These are phyloP conservation scores for Megalops cyprinoides DNA, from an alignment of 2,797 vertebrate genomes.

Conservation along the genomic window DNA sequence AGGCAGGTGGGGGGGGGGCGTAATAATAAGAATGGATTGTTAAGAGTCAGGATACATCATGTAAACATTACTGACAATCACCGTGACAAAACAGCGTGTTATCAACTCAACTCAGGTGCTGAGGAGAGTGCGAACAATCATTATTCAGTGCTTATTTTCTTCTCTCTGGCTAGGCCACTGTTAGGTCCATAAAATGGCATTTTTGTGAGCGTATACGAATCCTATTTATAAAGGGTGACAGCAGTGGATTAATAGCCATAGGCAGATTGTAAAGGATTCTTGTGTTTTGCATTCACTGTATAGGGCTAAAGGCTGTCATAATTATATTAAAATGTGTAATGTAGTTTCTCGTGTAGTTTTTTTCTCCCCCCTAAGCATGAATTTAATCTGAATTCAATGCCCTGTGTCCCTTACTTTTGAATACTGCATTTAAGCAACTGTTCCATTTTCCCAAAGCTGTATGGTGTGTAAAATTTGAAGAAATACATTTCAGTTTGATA, in stretches of 20 bases:
- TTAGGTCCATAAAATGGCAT: not conserved
- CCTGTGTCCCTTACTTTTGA: too few relatives aligned
- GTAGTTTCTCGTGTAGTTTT: too few relatives aligned
- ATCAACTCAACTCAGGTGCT: not conserved
- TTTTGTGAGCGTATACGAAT: not conserved
- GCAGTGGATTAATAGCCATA: not conserved
- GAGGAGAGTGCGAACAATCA: not conserved
- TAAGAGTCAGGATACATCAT: not conserved
- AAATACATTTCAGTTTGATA: not conserved
- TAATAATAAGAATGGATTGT: not conserved
- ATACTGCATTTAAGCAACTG: too few relatives aligned
- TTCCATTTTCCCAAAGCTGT: not conserved
- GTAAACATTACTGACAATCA: constrained; percentile 13
- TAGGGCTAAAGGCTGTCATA: too few relatives aligned
- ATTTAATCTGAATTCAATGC: too few relatives aligned
- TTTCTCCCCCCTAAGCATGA: too few relatives aligned
- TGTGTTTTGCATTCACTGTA: not conserved
- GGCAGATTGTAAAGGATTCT: not conserved
- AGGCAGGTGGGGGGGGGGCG: not conserved
- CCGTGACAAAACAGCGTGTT: not conserved
- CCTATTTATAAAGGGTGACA: not conserved
- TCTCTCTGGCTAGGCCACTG: not conserved
- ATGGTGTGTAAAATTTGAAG: too few relatives aligned
- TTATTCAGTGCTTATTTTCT: not conserved
- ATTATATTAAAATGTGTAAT: not conserved